Evolutionary conservation across 2,888 invertebrate genomes (phyloP), one percentile per base, ranked within the genome.

Genomic region (Alentia gelatinosa): DNA sequence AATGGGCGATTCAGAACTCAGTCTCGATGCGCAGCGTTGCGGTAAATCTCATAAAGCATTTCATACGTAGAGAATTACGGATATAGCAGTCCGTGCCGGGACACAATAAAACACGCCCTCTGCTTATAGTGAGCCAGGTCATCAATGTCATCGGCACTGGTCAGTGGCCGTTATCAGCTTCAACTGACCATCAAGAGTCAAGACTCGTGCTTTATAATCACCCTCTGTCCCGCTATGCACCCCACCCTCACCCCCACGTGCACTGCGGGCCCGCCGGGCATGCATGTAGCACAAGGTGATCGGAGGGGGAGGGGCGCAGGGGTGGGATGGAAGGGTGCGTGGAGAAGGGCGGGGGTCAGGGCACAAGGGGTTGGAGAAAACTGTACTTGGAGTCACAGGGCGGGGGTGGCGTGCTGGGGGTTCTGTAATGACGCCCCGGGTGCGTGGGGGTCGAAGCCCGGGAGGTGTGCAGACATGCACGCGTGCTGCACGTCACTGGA

Each of bases 21-120:
- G 23, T 68, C 68, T 68, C 23, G 30, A 30, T 26, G 26, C 12
- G 30, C 68, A 68, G 1, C 33, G n/a, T 68, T 68, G 68, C 68
- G 68, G 68, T 68, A 68, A 68, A 68, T 68, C 68, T 68, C 68
- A 68, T 68, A 30, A 68, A 68, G 68, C 12, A 68, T 68, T 68
- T 68, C 3, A 30, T 68, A 68, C 30, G 68, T 30, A 26, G 68
- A 30, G 12, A 68, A 68, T 68, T 19, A 30, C 68, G 30, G 68
- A 68, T 68, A 26, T 68, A 68, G n/a, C 12, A 26, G 68, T 68
- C 3, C 68, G 30, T 68, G 68, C 30, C 23, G 7, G 68, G 33
- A 26, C 26, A 30, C 30, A 68, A 68, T 68, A 26, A 68, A 68
- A 30, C 3, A 12, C 30, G 33, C 30, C 68, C 68, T 30, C 30